Evolutionary conservation across 2,113 vertebrate species (phyloP), one percentile per base, ranked within the genome.

Genomic region (Suncus etruscus): DNA sequence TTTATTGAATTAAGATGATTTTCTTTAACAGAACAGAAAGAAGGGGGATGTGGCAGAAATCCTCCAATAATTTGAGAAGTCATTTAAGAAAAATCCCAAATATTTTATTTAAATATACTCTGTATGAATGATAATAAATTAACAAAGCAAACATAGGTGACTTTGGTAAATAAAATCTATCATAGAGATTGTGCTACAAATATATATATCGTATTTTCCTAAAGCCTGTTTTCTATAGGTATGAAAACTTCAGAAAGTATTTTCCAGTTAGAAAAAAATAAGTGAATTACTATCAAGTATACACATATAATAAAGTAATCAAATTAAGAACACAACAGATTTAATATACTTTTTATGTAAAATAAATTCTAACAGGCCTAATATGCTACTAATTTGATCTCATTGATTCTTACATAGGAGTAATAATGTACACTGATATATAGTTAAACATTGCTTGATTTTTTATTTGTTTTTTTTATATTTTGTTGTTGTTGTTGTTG

Each of bases 191-290:
- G 54, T 61, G 58, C 18, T 61, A 61, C 58, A 61, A 61, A 61
- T 22, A 61, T 39, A 61, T 39, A 39, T 39, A 39, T 39, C 5
- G 8, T 24, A n/a, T 39, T 69, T 79, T 6, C 79, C 27, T 83
- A 7, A 22, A 63, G 32, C 27, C 45, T 83, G 18, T 58, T 31
- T 4, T 51, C 29, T 68, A 69, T 48, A 45, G 48, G 81, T 66
- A 65, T 66, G 25, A 80, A 91, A 91, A 39, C 39, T 39, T 14
- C 25, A 66, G 78, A 88, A 68, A 51, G n/a, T 27, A 91, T 75
- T 58, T 88, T 77, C 25, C 18, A 58, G 31, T 7, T 54, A 72
- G 10, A 93, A 95, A 48, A 12, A 31, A 80, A 48, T 45, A 31
- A 39, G 3, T 81, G 68, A 93, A 20, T 65, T 6, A 51, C 4